Evolutionary conservation across 1,140 invertebrate species (phyloP).

Genomic region (Trinorchestia longiramus): DNA sequence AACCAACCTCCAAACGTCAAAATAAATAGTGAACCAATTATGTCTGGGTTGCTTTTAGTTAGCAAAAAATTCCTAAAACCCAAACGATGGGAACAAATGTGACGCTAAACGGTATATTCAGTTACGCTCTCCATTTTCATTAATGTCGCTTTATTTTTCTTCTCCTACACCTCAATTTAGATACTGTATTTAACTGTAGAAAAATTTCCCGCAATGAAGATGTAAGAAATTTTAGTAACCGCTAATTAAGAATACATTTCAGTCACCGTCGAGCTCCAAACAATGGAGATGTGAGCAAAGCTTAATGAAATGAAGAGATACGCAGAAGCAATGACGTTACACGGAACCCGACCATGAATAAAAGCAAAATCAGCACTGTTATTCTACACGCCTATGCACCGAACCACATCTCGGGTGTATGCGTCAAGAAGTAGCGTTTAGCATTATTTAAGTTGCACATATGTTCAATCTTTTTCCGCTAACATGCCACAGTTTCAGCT

Average conservation of each 20-base stretch:
- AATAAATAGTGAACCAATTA: not conserved
- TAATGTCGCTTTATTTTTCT: not conserved
- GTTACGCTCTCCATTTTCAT: not conserved
- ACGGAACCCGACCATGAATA: not conserved
- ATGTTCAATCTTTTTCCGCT: no score
- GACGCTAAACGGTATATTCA: not conserved
- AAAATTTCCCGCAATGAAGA: not conserved
- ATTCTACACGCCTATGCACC: no score
- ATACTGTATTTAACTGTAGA: not conserved
- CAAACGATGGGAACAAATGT: not conserved
- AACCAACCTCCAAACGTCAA: not conserved
- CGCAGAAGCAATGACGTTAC: not conserved
- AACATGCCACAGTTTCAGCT: no score
- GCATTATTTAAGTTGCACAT: no score
- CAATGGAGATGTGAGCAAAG: not conserved
- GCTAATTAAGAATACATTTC: not conserved
- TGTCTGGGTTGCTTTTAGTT: not conserved
- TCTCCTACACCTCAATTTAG: not conserved
- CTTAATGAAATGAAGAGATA: not conserved
- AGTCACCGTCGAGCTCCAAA: not conserved
- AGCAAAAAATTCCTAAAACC: not conserved
- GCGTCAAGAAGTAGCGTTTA: no score
- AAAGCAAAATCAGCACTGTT: not conserved
- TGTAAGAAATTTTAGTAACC: not conserved
- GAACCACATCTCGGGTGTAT: no score